Base-by-base conservation (phyloP, 2,888 invertebrate species). In the Molorchus minor region DNA sequence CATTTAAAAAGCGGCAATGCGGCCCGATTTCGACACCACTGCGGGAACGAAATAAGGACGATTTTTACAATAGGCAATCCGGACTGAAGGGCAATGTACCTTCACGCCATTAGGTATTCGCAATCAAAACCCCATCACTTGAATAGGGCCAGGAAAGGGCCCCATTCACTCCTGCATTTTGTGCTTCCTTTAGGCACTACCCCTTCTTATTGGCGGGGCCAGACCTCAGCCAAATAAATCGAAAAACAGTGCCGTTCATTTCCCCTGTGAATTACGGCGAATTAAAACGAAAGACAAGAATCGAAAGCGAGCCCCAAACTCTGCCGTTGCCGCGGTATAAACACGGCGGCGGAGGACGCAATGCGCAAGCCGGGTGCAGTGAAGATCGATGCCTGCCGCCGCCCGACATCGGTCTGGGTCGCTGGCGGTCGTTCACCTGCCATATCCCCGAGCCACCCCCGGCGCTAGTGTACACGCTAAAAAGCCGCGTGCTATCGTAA, bases 361-460 rank as follows among this genome's bases (percentile, higher is more conserved):
- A 65, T 71, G 74, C 73, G 74, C 72, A 63, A 71, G 72, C 75
- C 74, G 76, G 73, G 75, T 77, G 77, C 78, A 78, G 72, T 71
- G 71, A 65, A 75, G 76, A 78, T 77, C 77, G 76, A 77, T 76
- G 70, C 62, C 64, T 72, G 73, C 75, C 76, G 74, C 71, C 75
- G 70, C 73, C 74, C 76, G 76, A 74, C 76, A 75, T 75, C 79
- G 78, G 78, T 77, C 78, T 78, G 78, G 79, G 79, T 79, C 77
- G 78, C 71, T 73, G 59, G 62, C 75, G 79, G 78, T 79, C 79
- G 77, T 79, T 79, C 78, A 79, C 79, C 79, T 77, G 76, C 68
- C 63, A 62, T 62, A 69, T 70, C 68, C 72, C 73, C 73, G 70
- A 67, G 68, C 62, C 65, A 64, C 69, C 70, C 63, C 69, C 70